Base-by-base conservation (phyloP, 2,113 vertebrate species). In the Mormoops blainvillei region DNA sequence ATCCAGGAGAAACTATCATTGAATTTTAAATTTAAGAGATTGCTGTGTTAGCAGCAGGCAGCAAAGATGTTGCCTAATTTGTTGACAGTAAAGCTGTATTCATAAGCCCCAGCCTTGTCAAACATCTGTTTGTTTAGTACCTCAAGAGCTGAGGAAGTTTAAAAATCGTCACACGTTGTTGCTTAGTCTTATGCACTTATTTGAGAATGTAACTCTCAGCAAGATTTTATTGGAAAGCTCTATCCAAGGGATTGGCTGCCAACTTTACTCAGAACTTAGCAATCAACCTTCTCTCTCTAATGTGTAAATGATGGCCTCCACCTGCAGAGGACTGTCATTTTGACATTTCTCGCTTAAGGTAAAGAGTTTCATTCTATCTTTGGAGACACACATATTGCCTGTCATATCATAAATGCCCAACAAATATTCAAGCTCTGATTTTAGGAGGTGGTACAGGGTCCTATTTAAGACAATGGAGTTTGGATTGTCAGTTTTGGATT, bases 71-170 rank as follows among this genome's bases (percentile, higher is more conserved):
- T 97, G 91, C 94, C 61, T 97, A 94, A 97, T 98, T 94, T 96
- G 97, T 89, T 97, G 97, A 95, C 93, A 90, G 94, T 94, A 97
- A 94, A 98, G 94, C 76, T 94, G 94, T 73, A 86, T 96, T 96
- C 94, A 97, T 61, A 96, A 97, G 97, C 97, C 43, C 91, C 94
- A 94, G 97, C 94, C 98, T 93, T 94, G 97, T 98, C 93, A 95
- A 99, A 98, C 98, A 98, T 99, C 98, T 99, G 98, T 98, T 99
- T 98, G 97, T 98, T 98, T 98, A 98, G 98, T 97, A 98, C 97
- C 98, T 97, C 52, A 94, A 89, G 96, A 98, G 91, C 95, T 97
- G 89, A 96, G 91, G 96, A 97, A 97, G 92, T 95, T 97, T 95
- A 73, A 98, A 97, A 94, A 97, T 97, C 94, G 82, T 97, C 94